These are phyloP conservation scores for Psilopogon haemacephalus DNA, from an alignment of 2,113 vertebrate species.

Conservation along the genomic window DNA sequence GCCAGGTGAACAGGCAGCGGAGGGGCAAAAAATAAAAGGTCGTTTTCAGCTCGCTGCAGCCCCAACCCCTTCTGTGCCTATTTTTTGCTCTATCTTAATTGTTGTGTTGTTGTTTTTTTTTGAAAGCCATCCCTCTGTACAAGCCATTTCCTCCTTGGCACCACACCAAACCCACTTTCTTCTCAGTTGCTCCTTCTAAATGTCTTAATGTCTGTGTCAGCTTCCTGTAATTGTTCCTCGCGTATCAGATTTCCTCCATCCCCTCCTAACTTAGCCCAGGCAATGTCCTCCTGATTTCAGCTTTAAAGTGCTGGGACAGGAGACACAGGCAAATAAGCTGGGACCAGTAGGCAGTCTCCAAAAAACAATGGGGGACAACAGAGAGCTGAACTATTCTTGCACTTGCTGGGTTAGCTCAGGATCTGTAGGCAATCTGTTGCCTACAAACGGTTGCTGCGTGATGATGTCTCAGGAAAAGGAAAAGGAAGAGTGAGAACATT, in stretches of 20 bases:
- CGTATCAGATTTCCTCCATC: conserved; percentile 76
- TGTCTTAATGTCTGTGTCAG: conserved; percentile 69
- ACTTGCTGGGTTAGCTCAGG: conserved; percentile 9
- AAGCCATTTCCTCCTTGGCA: conserved; percentile 54
- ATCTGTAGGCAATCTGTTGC: not conserved
- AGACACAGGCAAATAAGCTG: conserved; percentile 20
- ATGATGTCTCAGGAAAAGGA: conserved; percentile 69
- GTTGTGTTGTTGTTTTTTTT: not conserved
- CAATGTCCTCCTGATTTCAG: conserved; percentile 12
- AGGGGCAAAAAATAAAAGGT: not conserved
- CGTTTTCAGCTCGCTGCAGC: not conserved
- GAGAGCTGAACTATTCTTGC: conserved; percentile 43
- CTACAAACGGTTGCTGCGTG: conserved; percentile 38
- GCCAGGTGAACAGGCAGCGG: not conserved
- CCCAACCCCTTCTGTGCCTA: not conserved
- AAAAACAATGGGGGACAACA: conserved; percentile 51
- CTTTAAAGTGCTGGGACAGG: conserved; percentile 33
- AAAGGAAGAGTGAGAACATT: conserved; percentile 75
- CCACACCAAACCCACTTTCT: conserved; percentile 55
- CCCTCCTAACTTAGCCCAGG: conserved; percentile 59
- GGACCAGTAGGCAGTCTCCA: conserved; percentile 9
- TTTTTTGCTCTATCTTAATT: not conserved
- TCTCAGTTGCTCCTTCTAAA: conserved; percentile 69
- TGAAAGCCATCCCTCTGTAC: not conserved
- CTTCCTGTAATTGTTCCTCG: conserved; percentile 80